Conservation (phyloP, 2,888 invertebrate genomes). For the Andrena trimmerana region DNA sequence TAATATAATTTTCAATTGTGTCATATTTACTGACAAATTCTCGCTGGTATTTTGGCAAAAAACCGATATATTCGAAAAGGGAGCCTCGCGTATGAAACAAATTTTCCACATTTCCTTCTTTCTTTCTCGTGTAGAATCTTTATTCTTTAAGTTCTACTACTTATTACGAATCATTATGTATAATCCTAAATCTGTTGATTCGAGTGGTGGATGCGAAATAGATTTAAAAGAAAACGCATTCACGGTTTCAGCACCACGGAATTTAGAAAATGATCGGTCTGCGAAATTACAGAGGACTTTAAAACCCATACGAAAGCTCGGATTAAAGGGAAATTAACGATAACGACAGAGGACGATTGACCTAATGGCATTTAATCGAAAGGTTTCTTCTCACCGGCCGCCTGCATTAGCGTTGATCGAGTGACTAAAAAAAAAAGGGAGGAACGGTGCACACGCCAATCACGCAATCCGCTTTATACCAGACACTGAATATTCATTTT, state of each 20-base stretch:
- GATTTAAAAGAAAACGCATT: neutral
- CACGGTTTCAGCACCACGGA: neutral
- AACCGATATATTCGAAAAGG: no score
- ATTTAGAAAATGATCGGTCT: slow-evolving; percentile 22
- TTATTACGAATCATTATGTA: neutral
- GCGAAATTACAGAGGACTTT: slow-evolving; percentile 20
- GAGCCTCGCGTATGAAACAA: neutral
- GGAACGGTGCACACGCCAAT: slow-evolving; percentile 12
- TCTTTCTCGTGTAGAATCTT: neutral
- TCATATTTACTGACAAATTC: no score
- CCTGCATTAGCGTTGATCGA: slow-evolving; percentile 38
- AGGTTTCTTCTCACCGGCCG: slow-evolving; percentile 39
- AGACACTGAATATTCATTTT: neutral
- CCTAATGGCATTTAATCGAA: slow-evolving; percentile 49
- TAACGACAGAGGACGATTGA: slow-evolving; percentile 41
- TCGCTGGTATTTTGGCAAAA: no score
- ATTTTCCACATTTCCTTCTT: neutral
- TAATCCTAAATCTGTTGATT: neutral
- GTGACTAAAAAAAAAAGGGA: slow-evolving; percentile 1
- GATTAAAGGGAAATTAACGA: slow-evolving; percentile 45
- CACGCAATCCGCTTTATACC: slow-evolving; percentile 6
- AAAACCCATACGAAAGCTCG: slow-evolving; percentile 17
- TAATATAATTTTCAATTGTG: no score
- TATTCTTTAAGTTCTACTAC: neutral
- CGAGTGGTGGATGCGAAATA: neutral